Percentiles rank a stretch among this genome's conserved stretches.
These are phyloP conservation scores for Coleophora flavipennella DNA, from an alignment of 2,888 invertebrate genomes.

Conservation along the genomic window DNA sequence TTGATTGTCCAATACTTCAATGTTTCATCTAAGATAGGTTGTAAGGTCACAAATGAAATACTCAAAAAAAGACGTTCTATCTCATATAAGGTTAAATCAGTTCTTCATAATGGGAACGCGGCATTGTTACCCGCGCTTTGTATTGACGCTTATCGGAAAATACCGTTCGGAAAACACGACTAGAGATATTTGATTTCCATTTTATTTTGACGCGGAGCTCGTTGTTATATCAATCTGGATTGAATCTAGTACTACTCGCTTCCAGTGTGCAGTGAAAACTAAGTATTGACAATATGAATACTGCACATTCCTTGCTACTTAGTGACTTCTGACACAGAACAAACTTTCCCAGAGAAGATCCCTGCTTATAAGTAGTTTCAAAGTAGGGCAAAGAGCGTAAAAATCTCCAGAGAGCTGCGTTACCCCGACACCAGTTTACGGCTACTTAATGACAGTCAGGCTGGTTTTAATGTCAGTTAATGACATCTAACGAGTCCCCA, in stretches of 20 bases:
- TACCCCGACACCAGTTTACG: constrained; percentile 28
- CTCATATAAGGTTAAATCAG: constrained; percentile 49
- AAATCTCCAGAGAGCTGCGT: constrained; percentile 30
- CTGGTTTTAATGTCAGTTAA: constrained; percentile 49
- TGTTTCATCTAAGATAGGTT: constrained; percentile 19
- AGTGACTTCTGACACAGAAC: no score
- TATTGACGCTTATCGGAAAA: constrained; percentile 42
- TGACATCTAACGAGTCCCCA: constrained; percentile 40
- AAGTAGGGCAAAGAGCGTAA: constrained; percentile 15
- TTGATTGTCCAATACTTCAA: constrained; percentile 21
- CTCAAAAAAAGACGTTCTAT: constrained; percentile 38
- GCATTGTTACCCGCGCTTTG: constrained; percentile 43
- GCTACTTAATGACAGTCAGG: constrained; percentile 32
- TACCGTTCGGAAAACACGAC: constrained; percentile 44
- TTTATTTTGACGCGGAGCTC: constrained; percentile 20
- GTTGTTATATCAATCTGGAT: no score
- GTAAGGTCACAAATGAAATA: constrained; percentile 31
- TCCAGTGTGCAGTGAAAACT: no score
- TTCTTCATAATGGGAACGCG: constrained; percentile 50
- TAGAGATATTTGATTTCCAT: constrained; percentile 19
- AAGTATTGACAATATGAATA: no score
- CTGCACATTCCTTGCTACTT: constrained; percentile 14
- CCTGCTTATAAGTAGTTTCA: constrained; percentile 3
- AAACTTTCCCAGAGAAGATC: no score
- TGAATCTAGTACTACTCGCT: no score